Conservation (phyloP, 2,888 invertebrate species). For the Sesamia inferens region DNA sequence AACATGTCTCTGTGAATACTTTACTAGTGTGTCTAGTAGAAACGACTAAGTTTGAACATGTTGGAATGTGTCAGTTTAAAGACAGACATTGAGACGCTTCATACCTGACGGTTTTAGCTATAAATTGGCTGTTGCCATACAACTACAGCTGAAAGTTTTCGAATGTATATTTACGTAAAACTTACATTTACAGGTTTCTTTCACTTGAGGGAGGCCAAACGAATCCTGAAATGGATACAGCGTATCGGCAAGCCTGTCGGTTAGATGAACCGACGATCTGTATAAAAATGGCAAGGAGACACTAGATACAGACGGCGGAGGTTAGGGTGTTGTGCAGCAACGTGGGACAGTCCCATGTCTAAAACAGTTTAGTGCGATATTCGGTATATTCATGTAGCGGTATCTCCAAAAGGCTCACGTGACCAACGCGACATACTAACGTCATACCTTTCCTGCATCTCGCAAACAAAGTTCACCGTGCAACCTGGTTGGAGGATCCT, state of each 20-base stretch:
- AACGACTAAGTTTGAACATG: slow-evolving; percentile 43
- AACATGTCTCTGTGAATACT: slow-evolving; percentile 56
- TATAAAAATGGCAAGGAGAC: neutral
- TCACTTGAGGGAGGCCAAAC: neutral
- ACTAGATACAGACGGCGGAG: neutral
- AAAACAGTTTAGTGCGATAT: too few species aligned
- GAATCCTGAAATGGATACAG: neutral
- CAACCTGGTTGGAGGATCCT: too few species aligned
- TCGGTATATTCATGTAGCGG: too few species aligned
- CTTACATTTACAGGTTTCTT: neutral
- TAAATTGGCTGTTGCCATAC: slow-evolving; percentile 24
- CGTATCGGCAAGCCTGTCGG: neutral
- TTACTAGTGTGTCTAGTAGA: slow-evolving; percentile 33
- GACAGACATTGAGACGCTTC: slow-evolving; percentile 25
- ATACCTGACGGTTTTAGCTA: neutral
- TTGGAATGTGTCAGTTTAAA: slow-evolving; percentile 23
- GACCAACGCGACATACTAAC: too few species aligned
- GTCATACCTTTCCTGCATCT: too few species aligned
- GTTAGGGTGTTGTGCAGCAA: neutral
- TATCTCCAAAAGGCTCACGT: too few species aligned
- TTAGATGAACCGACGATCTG: neutral
- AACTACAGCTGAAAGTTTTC: neutral
- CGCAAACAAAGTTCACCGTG: too few species aligned
- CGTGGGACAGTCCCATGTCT: too few species aligned
- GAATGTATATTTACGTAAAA: neutral